These are phyloP conservation scores for Drosophila baimaii DNA, from an alignment of 1,140 invertebrate species.

Conservation along the genomic window DNA sequence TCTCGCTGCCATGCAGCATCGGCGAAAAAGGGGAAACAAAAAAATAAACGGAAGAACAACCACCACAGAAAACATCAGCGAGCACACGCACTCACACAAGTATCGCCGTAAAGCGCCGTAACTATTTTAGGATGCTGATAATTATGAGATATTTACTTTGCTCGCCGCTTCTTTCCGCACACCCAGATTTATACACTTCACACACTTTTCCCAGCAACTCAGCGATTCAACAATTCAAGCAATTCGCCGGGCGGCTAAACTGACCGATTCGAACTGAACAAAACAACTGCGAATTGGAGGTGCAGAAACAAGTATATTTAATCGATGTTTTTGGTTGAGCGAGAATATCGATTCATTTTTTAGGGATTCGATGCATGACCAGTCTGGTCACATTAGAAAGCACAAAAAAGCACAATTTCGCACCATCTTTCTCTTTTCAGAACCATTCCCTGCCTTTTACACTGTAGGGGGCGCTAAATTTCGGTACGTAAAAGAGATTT, in stretches of 20 bases:
- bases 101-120: conserved; percentile 38
- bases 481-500: too few relatives aligned
- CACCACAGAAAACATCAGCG: conserved; percentile 37
- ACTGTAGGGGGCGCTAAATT: too few relatives aligned
- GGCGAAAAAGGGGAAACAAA: conserved; percentile 10
- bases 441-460: too few relatives aligned
- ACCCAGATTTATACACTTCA: conserved; percentile 4
- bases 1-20: conserved; percentile 38
- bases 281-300: too few relatives aligned
- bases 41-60: conserved; percentile 27
- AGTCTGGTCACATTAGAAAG: too few relatives aligned
- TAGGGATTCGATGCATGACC: too few relatives aligned
- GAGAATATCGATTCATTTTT: too few relatives aligned
- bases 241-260: conserved; percentile 23
- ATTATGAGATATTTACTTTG: conserved; percentile 41
- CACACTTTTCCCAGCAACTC: conserved; percentile 26
- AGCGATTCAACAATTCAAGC: conserved; percentile 1
- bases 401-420: too few relatives aligned
- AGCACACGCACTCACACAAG: conserved; percentile 39
- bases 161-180: conserved; percentile 33
- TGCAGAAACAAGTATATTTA: too few relatives aligned
- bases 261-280: conserved; percentile 8
- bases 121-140: conserved; percentile 33
- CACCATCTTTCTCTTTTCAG: too few relatives aligned
- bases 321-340: too few relatives aligned